These are phyloP conservation scores for Heterotilapia buettikoferi DNA, from an alignment of 2,113 vertebrate genomes.

Conservation along the genomic window DNA sequence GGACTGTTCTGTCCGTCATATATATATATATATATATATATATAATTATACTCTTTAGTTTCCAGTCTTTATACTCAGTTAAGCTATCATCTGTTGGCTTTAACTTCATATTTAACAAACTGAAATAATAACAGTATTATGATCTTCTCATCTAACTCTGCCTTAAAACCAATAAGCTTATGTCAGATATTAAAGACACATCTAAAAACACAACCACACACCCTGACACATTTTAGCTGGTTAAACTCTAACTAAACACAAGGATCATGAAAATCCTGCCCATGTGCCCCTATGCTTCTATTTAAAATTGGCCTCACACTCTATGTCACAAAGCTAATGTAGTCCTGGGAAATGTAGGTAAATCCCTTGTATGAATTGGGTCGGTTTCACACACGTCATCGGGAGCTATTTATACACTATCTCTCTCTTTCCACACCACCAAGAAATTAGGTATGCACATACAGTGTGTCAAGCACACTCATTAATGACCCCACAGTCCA, in stretches of 20 bases:
- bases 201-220: not conserved
- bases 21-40: no score
- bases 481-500: conserved; percentile 61
- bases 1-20: no score
- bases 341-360: not conserved
- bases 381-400: not conserved
- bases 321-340: not conserved
- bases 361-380: conserved; percentile 2
- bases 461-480: conserved; percentile 20
- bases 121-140: not conserved
- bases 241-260: not conserved
- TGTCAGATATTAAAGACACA: not conserved
- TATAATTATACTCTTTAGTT: not conserved
- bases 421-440: not conserved
- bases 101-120: not conserved
- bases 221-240: not conserved
- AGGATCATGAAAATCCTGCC: not conserved
- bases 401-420: not conserved
- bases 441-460: conserved; percentile 1
- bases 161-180: not conserved
- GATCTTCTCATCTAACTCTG: not conserved
- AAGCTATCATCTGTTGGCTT: not conserved
- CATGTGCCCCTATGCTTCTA: not conserved
- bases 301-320: not conserved
- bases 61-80: not conserved